Conservation (phyloP, 1,140 invertebrate species). For the Drosophila nebulosa region DNA sequence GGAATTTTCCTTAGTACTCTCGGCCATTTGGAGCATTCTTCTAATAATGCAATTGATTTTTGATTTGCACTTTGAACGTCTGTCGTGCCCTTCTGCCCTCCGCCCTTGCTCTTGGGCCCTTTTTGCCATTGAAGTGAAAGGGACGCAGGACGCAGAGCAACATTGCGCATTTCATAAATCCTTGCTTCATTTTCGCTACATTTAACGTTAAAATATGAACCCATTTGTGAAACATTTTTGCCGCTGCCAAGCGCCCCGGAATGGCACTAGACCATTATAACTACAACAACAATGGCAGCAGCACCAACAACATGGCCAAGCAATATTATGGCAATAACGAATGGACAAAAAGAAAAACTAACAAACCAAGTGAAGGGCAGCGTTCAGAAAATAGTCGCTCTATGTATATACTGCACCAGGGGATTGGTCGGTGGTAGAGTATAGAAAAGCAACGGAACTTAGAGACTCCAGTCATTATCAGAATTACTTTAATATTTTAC, state of each 20-base stretch:
- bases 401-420: background rate
- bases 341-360: conserved; percentile 64
- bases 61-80: conserved; percentile 53
- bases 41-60: conserved; percentile 79
- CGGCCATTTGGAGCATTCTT: conserved; percentile 44
- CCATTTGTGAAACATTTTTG: conserved; percentile 73
- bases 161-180: conserved; percentile 74
- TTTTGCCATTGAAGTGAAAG: conserved; percentile 10
- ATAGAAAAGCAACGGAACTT: background rate
- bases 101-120: background rate
- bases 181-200: conserved; percentile 77
- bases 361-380: background rate
- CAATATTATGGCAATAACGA: conserved; percentile 68
- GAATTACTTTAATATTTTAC: conserved; percentile 29
- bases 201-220: conserved; percentile 79
- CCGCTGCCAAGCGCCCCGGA: conserved; percentile 33
- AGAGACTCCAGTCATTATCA: background rate
- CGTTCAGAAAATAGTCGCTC: background rate
- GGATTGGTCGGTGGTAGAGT: background rate
- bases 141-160: conserved; percentile 51
- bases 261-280: conserved; percentile 68
- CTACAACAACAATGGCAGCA: conserved; percentile 55
- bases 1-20: conserved; percentile 24
- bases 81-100: no score
- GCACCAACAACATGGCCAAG: conserved; percentile 54